phyloP scores from a whole-genome alignment of 2,113 vertebrate species.

The Podarcis muralis region DNA sequence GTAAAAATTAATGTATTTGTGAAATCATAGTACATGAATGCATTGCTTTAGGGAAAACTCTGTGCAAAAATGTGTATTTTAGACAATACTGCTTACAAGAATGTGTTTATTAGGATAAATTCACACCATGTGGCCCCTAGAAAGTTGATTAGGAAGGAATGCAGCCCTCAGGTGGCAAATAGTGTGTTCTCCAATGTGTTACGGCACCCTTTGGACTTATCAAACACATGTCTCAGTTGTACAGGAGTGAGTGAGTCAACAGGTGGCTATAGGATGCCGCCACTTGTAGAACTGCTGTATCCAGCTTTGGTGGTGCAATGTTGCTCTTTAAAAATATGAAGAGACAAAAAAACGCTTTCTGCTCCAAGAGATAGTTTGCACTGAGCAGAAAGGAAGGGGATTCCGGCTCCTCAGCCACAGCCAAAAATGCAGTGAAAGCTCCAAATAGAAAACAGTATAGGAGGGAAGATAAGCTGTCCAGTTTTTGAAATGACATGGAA shows the following conservation, averaged over 20 bases:
- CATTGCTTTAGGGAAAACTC: too few relatives aligned
- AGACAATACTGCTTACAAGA: too few relatives aligned
- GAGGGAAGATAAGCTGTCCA: slow-evolving; percentile 69
- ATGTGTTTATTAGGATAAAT: too few relatives aligned
- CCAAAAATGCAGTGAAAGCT: slow-evolving; percentile 73
- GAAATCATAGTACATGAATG: too few relatives aligned
- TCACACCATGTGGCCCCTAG: too few relatives aligned
- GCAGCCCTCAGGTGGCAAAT: neutral
- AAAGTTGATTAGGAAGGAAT: too few relatives aligned
- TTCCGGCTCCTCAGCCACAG: slow-evolving; percentile 56
- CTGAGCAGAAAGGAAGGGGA: slow-evolving; percentile 36
- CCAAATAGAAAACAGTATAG: slow-evolving; percentile 62
- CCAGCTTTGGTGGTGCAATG: slow-evolving; percentile 40
- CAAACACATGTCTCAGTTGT: neutral
- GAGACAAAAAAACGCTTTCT: slow-evolving; percentile 50
- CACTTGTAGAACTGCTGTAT: slow-evolving; percentile 64
- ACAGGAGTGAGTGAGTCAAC: slow-evolving; percentile 34
- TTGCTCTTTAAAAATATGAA: neutral
- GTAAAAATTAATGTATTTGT: too few relatives aligned
- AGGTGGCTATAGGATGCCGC: slow-evolving; percentile 38
- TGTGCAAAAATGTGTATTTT: too few relatives aligned
- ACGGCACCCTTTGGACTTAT: neutral
- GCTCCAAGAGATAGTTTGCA: slow-evolving; percentile 72
- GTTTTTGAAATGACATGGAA: slow-evolving; percentile 69
- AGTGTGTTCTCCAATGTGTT: slow-evolving; percentile 7